Evolutionary conservation across 2,888 invertebrate species (phyloP).

Genomic region (Acrobasis repandana): DNA sequence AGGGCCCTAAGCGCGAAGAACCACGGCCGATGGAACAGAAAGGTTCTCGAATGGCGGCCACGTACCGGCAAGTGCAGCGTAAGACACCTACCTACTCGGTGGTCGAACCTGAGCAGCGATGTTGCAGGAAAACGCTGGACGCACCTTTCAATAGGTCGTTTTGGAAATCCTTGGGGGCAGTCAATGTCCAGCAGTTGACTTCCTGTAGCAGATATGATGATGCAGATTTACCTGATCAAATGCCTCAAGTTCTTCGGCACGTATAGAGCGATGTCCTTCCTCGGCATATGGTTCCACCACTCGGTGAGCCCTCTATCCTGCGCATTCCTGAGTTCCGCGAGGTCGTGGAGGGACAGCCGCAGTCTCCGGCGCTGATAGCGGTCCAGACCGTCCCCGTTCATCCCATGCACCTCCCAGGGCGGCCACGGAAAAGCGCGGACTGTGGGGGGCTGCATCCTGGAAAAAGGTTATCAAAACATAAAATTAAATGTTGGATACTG

Average conservation of each 20-base stretch:
- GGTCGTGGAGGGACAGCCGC: slow-evolving; percentile 34
- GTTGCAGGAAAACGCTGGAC: too few species aligned
- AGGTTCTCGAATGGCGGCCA: too few species aligned
- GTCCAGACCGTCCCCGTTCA: slow-evolving; percentile 41
- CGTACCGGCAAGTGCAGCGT: too few species aligned
- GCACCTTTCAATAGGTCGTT: too few species aligned
- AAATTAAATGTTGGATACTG: too few species aligned
- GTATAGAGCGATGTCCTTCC: slow-evolving; percentile 23
- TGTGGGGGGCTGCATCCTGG: slow-evolving; percentile 41
- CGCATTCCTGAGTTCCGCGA: slow-evolving; percentile 33
- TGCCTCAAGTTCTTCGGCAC: slow-evolving; percentile 25
- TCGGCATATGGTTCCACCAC: background rate
- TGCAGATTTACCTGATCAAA: background rate
- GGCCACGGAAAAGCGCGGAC: slow-evolving; percentile 27
- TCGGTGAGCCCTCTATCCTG: slow-evolving; percentile 25
- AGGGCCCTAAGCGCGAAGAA: too few species aligned
- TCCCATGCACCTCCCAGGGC: slow-evolving; percentile 36
- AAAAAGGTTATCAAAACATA: too few species aligned
- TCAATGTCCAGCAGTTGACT: background rate
- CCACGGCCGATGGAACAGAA: too few species aligned
- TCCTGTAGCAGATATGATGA: background rate
- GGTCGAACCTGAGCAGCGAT: too few species aligned
- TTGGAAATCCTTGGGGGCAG: background rate
- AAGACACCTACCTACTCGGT: too few species aligned
- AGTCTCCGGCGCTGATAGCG: slow-evolving; percentile 31